Evolutionary conservation across 64 coral and sea anemone species (phyloP).

Genomic region (Actinia equina): DNA sequence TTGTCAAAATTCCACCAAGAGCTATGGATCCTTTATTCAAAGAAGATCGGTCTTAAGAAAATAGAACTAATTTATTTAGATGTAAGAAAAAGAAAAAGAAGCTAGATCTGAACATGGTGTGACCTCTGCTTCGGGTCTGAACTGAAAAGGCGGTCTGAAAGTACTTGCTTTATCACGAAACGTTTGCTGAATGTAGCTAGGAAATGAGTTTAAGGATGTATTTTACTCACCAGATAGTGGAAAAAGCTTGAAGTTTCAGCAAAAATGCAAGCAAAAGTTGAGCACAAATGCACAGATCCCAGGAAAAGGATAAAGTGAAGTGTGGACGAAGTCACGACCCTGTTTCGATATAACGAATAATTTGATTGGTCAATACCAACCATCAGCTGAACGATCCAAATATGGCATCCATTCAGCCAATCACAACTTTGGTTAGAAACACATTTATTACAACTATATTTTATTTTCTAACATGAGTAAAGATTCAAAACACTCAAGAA

Average conservation of each 20-base stretch:
- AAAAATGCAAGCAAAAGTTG: neutral
- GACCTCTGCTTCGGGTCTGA: neutral
- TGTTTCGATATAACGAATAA: conserved; percentile 1
- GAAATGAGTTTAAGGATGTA: neutral
- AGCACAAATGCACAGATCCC: neutral
- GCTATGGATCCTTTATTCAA: neutral
- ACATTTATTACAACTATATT: neutral
- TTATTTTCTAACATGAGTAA: neutral
- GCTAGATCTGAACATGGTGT: neutral
- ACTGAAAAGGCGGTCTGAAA: neutral
- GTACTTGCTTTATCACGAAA: neutral
- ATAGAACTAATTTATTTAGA: neutral
- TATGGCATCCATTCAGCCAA: conserved; percentile 7
- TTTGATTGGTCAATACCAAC: conserved; percentile 1
- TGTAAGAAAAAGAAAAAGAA: neutral
- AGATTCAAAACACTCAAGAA: neutral
- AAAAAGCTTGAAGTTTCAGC: conserved; percentile 4
- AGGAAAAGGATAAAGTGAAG: neutral
- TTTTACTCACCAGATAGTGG: neutral
- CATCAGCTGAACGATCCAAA: neutral
- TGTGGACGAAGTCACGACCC: conserved; percentile 17
- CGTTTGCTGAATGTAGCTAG: neutral
- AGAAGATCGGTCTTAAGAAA: neutral
- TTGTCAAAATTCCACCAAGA: neutral
- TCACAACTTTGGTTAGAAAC: conserved; percentile 13